Conservation (phyloP, 1,140 invertebrate genomes). For the Ganaspis sp. region DNA sequence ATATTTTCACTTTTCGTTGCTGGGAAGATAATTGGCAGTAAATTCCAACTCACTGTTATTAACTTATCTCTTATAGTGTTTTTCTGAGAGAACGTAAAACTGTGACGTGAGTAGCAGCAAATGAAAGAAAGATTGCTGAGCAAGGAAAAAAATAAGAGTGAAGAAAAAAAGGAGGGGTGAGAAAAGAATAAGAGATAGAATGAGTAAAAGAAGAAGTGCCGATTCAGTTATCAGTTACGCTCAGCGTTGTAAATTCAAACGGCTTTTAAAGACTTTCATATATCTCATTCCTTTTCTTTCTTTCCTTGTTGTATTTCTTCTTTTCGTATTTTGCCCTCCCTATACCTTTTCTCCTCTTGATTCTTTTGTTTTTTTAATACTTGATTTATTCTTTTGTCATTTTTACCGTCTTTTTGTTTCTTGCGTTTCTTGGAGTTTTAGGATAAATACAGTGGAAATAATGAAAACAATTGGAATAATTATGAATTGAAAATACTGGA, state of each 20-base stretch:
- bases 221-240: slow-evolving; percentile 45
- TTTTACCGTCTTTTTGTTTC: background rate
- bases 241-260: slow-evolving; percentile 37
- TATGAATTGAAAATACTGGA: too few relatives aligned
- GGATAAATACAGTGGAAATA: too few relatives aligned
- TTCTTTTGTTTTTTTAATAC: background rate
- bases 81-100: slow-evolving; percentile 20
- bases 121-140: slow-evolving; percentile 18
- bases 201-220: slow-evolving; percentile 24
- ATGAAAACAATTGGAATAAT: too few relatives aligned
- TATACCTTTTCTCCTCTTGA: background rate
- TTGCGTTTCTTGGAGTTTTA: too few relatives aligned
- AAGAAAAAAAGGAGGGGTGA: slow-evolving; percentile 15
- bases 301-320: background rate
- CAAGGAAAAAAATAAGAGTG: background rate
- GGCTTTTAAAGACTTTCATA: background rate
- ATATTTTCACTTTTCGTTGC: slow-evolving; percentile 53
- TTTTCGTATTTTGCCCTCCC: background rate
- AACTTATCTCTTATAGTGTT: slow-evolving; percentile 23
- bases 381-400: background rate
- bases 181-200: slow-evolving; percentile 20
- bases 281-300: background rate
- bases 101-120: slow-evolving; percentile 12
- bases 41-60: slow-evolving; percentile 42
- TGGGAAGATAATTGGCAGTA: slow-evolving; percentile 42